Percentiles rank a stretch among this genome's conserved stretches.
Conservation (phyloP, 2,888 invertebrate genomes). For the Ariolimax columbianus region DNA sequence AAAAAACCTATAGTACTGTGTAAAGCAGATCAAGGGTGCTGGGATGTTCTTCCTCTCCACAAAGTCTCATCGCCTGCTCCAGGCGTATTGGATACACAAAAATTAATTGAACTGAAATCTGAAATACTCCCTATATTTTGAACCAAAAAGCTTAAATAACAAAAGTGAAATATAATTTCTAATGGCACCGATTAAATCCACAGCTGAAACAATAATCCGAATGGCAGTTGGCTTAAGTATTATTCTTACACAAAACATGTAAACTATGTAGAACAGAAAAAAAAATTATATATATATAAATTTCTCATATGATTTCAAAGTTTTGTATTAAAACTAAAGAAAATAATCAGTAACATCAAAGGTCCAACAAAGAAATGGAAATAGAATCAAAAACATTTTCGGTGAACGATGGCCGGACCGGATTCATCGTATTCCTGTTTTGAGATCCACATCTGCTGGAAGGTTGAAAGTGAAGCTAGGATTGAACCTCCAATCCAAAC, state of each 20-base stretch:
- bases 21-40: too few relatives aligned
- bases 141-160: neutral
- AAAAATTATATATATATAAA: neutral
- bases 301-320: neutral
- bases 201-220: neutral
- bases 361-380: slow-evolving; percentile 4
- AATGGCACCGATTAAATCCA: neutral
- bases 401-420: slow-evolving; percentile 96
- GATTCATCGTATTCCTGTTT: slow-evolving; percentile 91
- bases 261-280: neutral
- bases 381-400: slow-evolving; percentile 90
- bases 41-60: too few relatives aligned
- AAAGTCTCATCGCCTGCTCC: too few relatives aligned
- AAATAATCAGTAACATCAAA: slow-evolving; percentile 22
- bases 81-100: too few relatives aligned
- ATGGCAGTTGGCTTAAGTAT: neutral
- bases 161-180: neutral
- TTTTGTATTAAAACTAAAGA: neutral
- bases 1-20: too few relatives aligned
- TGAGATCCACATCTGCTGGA: slow-evolving; percentile 79
- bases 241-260: neutral
- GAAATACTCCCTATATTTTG: neutral
- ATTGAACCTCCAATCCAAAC: slow-evolving; percentile 75
- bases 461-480: slow-evolving; percentile 83
- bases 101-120: too few relatives aligned